These are phyloP conservation scores for Gallinago media DNA, from an alignment of 2,113 vertebrate species.

Conservation along the genomic window DNA sequence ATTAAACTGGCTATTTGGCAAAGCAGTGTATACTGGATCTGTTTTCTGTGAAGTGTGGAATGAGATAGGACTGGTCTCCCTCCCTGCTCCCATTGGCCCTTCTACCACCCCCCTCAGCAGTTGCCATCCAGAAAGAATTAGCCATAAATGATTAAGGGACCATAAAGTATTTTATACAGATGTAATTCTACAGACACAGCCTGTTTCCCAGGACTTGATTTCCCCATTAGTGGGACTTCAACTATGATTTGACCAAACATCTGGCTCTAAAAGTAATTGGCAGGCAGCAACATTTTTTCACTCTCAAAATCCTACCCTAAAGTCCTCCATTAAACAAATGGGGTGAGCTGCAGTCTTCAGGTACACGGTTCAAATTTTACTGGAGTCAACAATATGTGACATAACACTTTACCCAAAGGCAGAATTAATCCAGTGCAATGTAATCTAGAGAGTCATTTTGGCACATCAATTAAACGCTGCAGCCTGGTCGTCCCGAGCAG, in stretches of 20 bases:
- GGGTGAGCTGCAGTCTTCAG: neutral
- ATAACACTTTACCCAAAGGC: neutral
- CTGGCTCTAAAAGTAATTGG: conserved; percentile 14
- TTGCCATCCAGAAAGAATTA: conserved; percentile 49
- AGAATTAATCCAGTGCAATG: neutral
- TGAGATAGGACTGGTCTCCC: conserved; percentile 32
- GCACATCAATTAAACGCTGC: neutral
- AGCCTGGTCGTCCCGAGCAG: neutral
- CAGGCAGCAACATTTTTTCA: conserved; percentile 19
- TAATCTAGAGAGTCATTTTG: neutral
- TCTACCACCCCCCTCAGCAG: conserved; percentile 5
- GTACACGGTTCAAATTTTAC: neutral
- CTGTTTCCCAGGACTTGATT: conserved; percentile 44
- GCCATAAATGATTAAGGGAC: conserved; percentile 30
- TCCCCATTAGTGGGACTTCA: neutral
- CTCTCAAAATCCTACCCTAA: neutral
- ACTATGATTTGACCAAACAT: neutral
- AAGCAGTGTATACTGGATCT: conserved; percentile 52
- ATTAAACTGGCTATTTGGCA: conserved; percentile 52
- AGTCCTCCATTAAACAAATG: conserved; percentile 4
- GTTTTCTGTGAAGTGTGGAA: conserved; percentile 54
- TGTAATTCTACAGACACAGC: conserved; percentile 19
- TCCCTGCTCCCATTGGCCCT: neutral
- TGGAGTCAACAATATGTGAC: conserved; percentile 1
- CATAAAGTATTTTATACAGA: conserved; percentile 58